Evolutionary conservation across 2,113 vertebrate species (phyloP), one percentile per base, ranked within the genome.

Genomic region (Catagonus wagneri): DNA sequence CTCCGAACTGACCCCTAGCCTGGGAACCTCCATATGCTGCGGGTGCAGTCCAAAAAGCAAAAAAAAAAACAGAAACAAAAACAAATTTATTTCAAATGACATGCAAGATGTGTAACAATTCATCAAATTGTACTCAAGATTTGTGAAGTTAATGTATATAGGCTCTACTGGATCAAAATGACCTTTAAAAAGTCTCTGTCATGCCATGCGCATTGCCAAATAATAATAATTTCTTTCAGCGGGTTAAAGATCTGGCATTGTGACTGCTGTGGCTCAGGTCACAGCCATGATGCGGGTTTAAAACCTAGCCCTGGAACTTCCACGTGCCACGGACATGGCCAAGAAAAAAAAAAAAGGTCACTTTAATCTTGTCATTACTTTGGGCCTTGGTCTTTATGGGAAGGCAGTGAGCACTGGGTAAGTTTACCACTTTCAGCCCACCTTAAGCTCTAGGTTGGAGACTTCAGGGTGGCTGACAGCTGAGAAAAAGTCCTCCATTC

Each of bases 71-170:
- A n/a, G n/a, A n/a, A n/a, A n/a, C n/a, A n/a, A n/a, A n/a, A n/a
- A n/a, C n/a, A n/a, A n/a, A n/a, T n/a, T 81, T 63, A 83, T 92
- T 75, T 93, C 69, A 90, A 83, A 36, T 90, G 23, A 17, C 14
- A 3, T 29, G 36, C 29, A 27, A 94, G 22, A 44, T 9, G 83
- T 7, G 1, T 66, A 88, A 92, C 13, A 88, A 63, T 88, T 76
- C 68, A 87, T 61, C n/a, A 4, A 8, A 3, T 15, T 34, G 4
- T 17, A 52, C 36, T 76, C 15, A n/a, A 52, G 56, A 36, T 88
- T 22, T 78, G 25, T 25, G 80, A 14, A 72, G n/a, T 72, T 86
- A 72, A 32, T 52, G 3, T 8, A 74, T 19, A 13, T 14, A n/a
- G 14, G 20, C 7, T 27, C 8, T 7, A 75, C 13, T 50, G 12